These are phyloP conservation scores for Phania funesta DNA, from an alignment of 2,888 invertebrate genomes.

Conservation along the genomic window DNA sequence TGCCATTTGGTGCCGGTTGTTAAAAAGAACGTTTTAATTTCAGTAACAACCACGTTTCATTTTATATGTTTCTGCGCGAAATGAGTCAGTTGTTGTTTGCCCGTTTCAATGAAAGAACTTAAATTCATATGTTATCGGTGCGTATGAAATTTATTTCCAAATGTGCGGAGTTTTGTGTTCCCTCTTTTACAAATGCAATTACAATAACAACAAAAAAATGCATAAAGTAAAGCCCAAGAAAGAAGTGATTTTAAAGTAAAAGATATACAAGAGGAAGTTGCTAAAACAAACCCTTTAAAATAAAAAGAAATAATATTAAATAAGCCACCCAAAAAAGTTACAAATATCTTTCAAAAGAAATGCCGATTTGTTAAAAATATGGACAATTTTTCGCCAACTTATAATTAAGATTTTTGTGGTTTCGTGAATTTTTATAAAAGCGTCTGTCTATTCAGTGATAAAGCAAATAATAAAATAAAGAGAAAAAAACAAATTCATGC, in stretches of 20 bases:
- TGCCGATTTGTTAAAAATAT: slow-evolving; percentile 22
- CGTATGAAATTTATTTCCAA: slow-evolving; percentile 19
- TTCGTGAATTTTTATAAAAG: slow-evolving; percentile 19
- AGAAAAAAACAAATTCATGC: slow-evolving; percentile 10
- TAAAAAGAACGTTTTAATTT: not conserved
- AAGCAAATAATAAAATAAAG: slow-evolving; percentile 17
- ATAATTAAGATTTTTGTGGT: slow-evolving; percentile 19
- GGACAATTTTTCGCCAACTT: slow-evolving; percentile 12
- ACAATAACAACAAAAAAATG: slow-evolving; percentile 57
- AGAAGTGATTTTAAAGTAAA: slow-evolving; percentile 28
- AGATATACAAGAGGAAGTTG: slow-evolving; percentile 49
- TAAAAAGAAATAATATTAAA: slow-evolving; percentile 23
- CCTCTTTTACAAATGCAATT: slow-evolving; percentile 56
- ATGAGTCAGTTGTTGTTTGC: slow-evolving; percentile 61
- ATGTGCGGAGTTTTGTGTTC: slow-evolving; percentile 48
- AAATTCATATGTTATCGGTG: not conserved
- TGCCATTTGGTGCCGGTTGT: slow-evolving; percentile 16
- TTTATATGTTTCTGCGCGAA: not conserved
- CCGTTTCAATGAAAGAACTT: slow-evolving; percentile 36
- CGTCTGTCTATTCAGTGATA: slow-evolving; percentile 13
- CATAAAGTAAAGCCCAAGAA: slow-evolving; percentile 40
- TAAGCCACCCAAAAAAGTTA: not conserved
- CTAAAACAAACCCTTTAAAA: slow-evolving; percentile 35
- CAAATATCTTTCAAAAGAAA: slow-evolving; percentile 7
- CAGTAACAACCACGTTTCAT: slow-evolving; percentile 12